These are phyloP conservation scores for Gobio gobio DNA, from an alignment of 2,113 vertebrate genomes.

Conservation along the genomic window DNA sequence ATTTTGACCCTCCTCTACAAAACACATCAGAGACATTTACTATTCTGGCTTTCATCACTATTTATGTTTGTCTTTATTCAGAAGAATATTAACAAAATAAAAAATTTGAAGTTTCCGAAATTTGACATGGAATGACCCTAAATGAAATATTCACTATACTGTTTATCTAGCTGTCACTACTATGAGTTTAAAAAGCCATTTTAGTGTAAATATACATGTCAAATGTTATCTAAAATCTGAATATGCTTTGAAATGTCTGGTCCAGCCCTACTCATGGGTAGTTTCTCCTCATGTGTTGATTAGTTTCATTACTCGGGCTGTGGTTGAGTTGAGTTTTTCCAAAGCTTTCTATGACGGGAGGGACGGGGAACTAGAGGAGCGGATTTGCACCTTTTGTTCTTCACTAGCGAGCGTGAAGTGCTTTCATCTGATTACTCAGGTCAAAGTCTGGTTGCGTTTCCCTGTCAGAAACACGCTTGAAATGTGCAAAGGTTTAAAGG, in stretches of 20 bases:
- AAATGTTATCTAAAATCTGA: not conserved
- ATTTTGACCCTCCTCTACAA: too few species aligned
- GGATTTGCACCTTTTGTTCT: slow-evolving; percentile 39
- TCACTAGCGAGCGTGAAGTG: slow-evolving; percentile 23
- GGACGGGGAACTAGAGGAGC: not conserved
- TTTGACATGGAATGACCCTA: too few species aligned
- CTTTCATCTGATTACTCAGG: slow-evolving; percentile 26
- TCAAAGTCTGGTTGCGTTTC: not conserved
- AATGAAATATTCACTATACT: too few species aligned
- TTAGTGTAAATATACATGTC: not conserved
- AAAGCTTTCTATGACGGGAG: not conserved
- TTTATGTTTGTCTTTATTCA: too few species aligned
- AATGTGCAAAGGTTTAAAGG: not conserved
- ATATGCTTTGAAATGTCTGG: not conserved
- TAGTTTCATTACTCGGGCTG: not conserved
- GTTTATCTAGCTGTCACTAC: too few species aligned
- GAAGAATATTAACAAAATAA: too few species aligned
- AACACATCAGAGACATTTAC: too few species aligned
- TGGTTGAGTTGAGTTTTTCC: not conserved
- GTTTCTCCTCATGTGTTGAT: not conserved
- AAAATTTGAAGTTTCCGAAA: too few species aligned
- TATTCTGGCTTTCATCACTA: too few species aligned
- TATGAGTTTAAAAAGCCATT: not conserved
- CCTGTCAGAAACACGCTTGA: not conserved
- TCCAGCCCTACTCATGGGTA: not conserved